Evolutionary conservation across 2,113 vertebrate genomes (phyloP).

Genomic region (Chaetodon trifascialis): DNA sequence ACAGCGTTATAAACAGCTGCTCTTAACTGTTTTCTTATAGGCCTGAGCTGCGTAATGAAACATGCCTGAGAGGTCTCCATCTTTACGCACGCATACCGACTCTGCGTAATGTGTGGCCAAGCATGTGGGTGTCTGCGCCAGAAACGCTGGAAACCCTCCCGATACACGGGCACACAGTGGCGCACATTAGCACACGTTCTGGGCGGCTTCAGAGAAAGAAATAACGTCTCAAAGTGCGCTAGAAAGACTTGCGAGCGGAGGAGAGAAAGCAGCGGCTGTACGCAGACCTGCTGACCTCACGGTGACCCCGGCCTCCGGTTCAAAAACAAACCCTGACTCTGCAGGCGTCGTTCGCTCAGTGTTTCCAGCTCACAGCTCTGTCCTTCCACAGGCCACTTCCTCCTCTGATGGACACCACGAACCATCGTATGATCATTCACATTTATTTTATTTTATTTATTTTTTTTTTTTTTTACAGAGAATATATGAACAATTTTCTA

Average conservation of each 20-base stretch:
- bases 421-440: background rate
- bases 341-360: background rate
- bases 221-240: background rate
- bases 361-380: background rate
- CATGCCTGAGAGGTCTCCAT: slow-evolving; percentile 30
- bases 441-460: no score
- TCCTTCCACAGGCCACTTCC: background rate
- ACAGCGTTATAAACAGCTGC: background rate
- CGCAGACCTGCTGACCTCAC: slow-evolving; percentile 79
- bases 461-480: background rate
- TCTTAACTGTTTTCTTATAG: background rate
- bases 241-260: slow-evolving; percentile 13
- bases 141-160: background rate
- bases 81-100: slow-evolving; percentile 41
- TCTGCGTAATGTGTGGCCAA: slow-evolving; percentile 36
- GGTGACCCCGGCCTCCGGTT: slow-evolving; percentile 79
- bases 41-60: slow-evolving; percentile 1
- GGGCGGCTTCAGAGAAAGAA: background rate
- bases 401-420: background rate
- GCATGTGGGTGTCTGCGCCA: background rate
- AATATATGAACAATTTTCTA: background rate
- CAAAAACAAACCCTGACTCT: slow-evolving; percentile 71
- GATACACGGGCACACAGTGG: background rate
- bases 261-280: slow-evolving; percentile 17
- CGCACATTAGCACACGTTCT: background rate